Percentiles rank a stretch among this genome's conserved stretches.
Evolutionary conservation across 2,888 invertebrate species (phyloP).

Genomic region (Microdon myrmicae): DNA sequence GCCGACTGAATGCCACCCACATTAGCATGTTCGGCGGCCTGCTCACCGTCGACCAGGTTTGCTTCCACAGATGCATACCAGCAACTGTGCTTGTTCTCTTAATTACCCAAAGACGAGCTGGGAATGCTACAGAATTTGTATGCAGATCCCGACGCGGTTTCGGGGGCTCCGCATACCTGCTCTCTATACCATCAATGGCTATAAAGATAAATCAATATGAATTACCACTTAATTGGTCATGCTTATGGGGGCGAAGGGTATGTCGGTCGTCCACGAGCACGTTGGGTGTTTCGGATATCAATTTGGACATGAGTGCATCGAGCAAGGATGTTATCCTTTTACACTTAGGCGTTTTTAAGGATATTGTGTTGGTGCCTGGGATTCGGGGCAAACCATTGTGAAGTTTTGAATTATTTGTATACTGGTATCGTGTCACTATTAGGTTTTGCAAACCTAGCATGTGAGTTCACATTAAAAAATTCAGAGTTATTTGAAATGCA

Average conservation of each 20-base stretch:
- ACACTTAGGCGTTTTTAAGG: too few relatives aligned
- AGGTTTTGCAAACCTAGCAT: too few relatives aligned
- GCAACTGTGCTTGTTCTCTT: slow-evolving; percentile 49
- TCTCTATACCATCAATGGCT: slow-evolving; percentile 30
- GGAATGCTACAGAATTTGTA: slow-evolving; percentile 22
- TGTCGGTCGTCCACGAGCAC: too few relatives aligned
- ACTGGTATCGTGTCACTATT: too few relatives aligned
- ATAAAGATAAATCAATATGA: slow-evolving; percentile 41
- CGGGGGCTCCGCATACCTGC: not conserved
- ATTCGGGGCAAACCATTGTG: too few relatives aligned
- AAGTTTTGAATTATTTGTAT: too few relatives aligned
- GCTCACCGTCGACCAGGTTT: slow-evolving; percentile 30
- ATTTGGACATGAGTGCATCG: too few relatives aligned
- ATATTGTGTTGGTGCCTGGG: too few relatives aligned
- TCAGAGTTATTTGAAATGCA: too few relatives aligned
- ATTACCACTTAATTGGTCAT: slow-evolving; percentile 49
- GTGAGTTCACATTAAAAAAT: too few relatives aligned
- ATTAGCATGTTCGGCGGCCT: slow-evolving; percentile 32
- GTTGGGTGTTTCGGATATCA: too few relatives aligned
- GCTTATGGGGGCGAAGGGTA: slow-evolving; percentile 19
- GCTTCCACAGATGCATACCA: slow-evolving; percentile 39
- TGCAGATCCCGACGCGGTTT: slow-evolving; percentile 1
- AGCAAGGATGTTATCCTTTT: too few relatives aligned
- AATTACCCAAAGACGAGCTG: slow-evolving; percentile 45
- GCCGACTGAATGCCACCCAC: slow-evolving; percentile 48